A percentile compares a stretch with the other conserved stretches of the same genome.
Conservation (phyloP, 2,113 vertebrate genomes). For the Penelope pileata region DNA sequence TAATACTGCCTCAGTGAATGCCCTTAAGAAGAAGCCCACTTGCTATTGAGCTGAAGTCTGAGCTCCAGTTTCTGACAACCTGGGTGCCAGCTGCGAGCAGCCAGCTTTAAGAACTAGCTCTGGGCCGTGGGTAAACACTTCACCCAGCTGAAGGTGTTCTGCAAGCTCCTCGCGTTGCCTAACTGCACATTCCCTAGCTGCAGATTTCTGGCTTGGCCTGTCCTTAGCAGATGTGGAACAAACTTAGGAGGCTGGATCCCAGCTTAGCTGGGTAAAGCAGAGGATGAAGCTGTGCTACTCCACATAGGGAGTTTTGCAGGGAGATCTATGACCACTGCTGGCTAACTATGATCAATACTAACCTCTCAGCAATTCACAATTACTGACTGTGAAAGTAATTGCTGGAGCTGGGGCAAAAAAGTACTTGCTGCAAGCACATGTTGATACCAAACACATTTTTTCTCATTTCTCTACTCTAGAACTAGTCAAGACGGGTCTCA, state of each 20-base stretch:
- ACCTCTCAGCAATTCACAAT: not conserved
- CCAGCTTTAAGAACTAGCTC: not conserved
- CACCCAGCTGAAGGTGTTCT: not conserved
- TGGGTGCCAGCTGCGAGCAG: not conserved
- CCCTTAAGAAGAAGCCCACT: not conserved
- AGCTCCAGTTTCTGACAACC: not conserved
- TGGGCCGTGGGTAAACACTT: not conserved
- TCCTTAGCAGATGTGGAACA: not conserved
- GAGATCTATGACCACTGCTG: not conserved
- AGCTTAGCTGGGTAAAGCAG: not conserved
- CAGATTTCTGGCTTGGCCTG: not conserved
- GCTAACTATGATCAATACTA: not conserved
- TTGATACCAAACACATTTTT: not conserved
- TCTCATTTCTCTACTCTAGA: not conserved
- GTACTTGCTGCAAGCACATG: not conserved
- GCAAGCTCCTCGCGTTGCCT: not conserved
- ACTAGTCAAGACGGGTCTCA: not conserved
- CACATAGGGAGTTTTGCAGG: not conserved
- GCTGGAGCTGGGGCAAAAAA: not conserved
- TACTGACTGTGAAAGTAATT: not conserved
- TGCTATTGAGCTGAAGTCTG: not conserved
- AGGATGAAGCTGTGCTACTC: not conserved
- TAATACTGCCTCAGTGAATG: not conserved
- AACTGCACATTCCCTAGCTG: not conserved
- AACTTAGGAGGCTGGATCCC: not conserved